Base-by-base conservation (phyloP, 2,113 vertebrate genomes). In the Paratilapia polleni region DNA sequence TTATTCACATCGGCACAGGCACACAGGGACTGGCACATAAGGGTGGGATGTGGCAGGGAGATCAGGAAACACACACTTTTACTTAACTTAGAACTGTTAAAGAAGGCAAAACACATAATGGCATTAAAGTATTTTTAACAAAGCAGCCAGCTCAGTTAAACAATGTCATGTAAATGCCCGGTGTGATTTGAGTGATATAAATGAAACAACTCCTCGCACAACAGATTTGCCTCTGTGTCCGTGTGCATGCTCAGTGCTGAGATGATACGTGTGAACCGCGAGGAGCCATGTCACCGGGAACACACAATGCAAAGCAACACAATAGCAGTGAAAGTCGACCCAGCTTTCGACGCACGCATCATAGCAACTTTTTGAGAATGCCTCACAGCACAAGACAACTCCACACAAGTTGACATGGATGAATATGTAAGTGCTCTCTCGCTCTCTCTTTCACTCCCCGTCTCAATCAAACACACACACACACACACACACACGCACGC, bases 1-100 rank as follows among this genome's bases (percentile, higher is more conserved):
- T 96, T 95, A 95, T 95, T 95, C 94, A 93, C 92, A 89, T 68
- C 76, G 75, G 80, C 90, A 49, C 58, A 62, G 19, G 43, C 56
- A 68, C 78, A 57, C 61, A 75, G 80, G 88, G 88, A 87, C 87
- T 85, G 87, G 84, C 86, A 89, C 79, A 91, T 81, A 70, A 79
- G 85, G 86, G 83, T 78, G 82, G 83, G 66, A 87, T 85, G 83
- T 87, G 75, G 84, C 34, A 56, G 79, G 17, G 77, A 82, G 82
- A 84, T 84, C 43, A 31, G 87, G 83, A 89, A 56, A 41, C 78
- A 83, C 78, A 83, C 84, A 83, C 81, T 89, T 89, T 86, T 85
- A 86, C 89, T 89, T 83, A 64, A 83, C 84, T 79, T 70, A 63
- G 77, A 86, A 89, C 36, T 89, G 90, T 86, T 90, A 77, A 78